A percentile compares a stretch with the other conserved stretches of the same genome.
phyloP scores from a whole-genome alignment of 2,113 vertebrate genomes.

The Amazona vittata region DNA sequence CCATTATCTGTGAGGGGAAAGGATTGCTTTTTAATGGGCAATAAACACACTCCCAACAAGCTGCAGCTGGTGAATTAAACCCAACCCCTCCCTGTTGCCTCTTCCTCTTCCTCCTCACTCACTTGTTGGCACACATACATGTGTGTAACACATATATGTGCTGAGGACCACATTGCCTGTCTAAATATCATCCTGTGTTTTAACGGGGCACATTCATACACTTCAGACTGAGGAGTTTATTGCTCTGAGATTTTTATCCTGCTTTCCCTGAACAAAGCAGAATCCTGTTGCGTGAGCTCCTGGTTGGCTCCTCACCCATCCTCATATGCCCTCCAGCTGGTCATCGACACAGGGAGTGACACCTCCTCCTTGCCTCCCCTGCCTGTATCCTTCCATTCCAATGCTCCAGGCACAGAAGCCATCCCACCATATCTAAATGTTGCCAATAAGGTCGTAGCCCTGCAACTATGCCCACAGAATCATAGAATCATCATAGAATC shows the following conservation, averaged over 20 bases:
- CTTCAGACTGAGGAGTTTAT: accelerated
- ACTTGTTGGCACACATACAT: accelerated
- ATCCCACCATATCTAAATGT: background rate
- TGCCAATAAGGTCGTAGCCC: background rate
- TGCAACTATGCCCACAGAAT: background rate
- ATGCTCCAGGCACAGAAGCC: background rate
- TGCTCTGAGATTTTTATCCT: background rate
- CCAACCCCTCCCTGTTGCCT: background rate
- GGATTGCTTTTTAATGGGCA: background rate
- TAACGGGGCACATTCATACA: accelerated
- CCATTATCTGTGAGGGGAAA: conserved; percentile 64
- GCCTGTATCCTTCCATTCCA: background rate
- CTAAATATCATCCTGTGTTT: background rate
- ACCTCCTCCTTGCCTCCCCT: background rate
- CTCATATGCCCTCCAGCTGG: background rate
- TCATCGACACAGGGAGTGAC: background rate
- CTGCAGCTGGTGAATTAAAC: background rate
- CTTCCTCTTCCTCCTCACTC: background rate
- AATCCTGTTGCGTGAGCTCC: background rate
- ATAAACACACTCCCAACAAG: accelerated
- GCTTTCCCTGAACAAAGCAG: background rate
- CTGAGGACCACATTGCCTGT: accelerated
- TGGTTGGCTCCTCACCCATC: background rate
- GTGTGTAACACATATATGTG: accelerated
- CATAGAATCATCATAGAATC: background rate